Evolutionary conservation across 2,113 vertebrate genomes (phyloP).

Genomic region (Clupea harengus): DNA sequence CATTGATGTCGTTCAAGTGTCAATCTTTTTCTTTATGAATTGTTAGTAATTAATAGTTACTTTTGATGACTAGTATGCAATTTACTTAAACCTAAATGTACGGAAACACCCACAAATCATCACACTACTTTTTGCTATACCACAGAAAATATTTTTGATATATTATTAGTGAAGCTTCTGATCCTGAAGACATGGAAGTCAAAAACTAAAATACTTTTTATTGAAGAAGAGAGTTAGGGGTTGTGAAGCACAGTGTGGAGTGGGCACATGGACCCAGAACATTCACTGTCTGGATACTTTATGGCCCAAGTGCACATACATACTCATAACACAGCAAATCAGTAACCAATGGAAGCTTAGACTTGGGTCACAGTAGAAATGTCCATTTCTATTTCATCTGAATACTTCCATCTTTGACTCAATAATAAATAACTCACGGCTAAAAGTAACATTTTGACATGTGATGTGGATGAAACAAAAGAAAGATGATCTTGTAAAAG

Average conservation of each 20-base stretch:
- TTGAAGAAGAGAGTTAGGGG: not conserved
- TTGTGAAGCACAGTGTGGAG: not conserved
- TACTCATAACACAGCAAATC: not conserved
- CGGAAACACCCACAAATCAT: not conserved
- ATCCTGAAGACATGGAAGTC: not conserved
- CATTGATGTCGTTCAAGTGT: not conserved
- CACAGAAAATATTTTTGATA: not conserved
- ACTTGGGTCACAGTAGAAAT: not conserved
- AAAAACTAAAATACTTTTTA: conserved; percentile 6
- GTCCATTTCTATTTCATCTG: not conserved
- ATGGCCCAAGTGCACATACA: not conserved
- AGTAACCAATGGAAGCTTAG: not conserved
- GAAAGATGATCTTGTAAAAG: not conserved
- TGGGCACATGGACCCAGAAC: not conserved
- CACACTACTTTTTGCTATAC: too few species aligned
- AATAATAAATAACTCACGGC: not conserved
- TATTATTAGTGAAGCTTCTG: not conserved
- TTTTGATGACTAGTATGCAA: not conserved
- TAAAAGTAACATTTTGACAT: not conserved
- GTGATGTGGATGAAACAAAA: not conserved
- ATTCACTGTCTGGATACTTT: conserved; percentile 3
- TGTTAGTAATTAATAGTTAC: not conserved
- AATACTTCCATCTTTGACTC: not conserved
- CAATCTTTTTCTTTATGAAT: not conserved
- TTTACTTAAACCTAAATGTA: not conserved